Percentiles rank a stretch among this genome's conserved stretches.
These are phyloP conservation scores for Speoplatyrhinus poulsoni DNA, from an alignment of 2,113 vertebrate genomes.

Conservation along the genomic window DNA sequence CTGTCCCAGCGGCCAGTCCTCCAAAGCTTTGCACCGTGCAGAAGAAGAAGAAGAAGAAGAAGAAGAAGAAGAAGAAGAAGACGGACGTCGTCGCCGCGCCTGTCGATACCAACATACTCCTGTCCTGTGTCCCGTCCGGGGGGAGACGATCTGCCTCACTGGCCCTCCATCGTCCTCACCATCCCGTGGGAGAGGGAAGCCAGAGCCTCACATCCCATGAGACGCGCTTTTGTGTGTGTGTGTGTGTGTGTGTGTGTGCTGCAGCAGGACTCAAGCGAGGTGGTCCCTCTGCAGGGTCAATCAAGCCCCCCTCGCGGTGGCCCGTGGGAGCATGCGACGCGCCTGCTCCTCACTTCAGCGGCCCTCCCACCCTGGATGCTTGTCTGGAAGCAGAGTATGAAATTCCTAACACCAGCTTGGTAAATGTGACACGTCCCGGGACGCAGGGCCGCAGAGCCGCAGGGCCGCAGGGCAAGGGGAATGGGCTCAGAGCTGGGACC, in stretches of 20 bases:
- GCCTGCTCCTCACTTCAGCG: slow-evolving; percentile 37
- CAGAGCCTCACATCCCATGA: slow-evolving; percentile 44
- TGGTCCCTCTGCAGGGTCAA: too few species aligned
- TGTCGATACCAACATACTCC: slow-evolving; percentile 79
- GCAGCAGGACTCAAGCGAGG: too few species aligned
- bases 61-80: slow-evolving; percentile 64
- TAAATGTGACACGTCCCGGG: slow-evolving; percentile 82
- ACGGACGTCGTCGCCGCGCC: slow-evolving; percentile 63
- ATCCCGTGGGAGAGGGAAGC: slow-evolving; percentile 26
- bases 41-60: slow-evolving; percentile 62
- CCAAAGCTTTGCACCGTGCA: slow-evolving; percentile 56
- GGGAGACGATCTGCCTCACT: slow-evolving; percentile 50
- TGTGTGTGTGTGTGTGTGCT: too few species aligned
- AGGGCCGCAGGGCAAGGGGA: slow-evolving; percentile 11
- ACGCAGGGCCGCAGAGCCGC: slow-evolving; percentile 18
- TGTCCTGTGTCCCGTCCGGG: slow-evolving; percentile 25
- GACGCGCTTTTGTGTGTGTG: background rate
- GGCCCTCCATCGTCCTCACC: slow-evolving; percentile 64
- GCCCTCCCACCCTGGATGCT: slow-evolving; percentile 41
- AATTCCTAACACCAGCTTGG: slow-evolving; percentile 88
- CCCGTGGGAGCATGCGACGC: background rate
- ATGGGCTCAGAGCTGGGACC: slow-evolving; percentile 47
- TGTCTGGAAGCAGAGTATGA: slow-evolving; percentile 88
- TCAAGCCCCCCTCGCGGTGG: too few species aligned
- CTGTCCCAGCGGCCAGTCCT: slow-evolving; percentile 31